Base-by-base conservation (phyloP, 2,888 invertebrate species). In the Galerucella calmariensis region DNA sequence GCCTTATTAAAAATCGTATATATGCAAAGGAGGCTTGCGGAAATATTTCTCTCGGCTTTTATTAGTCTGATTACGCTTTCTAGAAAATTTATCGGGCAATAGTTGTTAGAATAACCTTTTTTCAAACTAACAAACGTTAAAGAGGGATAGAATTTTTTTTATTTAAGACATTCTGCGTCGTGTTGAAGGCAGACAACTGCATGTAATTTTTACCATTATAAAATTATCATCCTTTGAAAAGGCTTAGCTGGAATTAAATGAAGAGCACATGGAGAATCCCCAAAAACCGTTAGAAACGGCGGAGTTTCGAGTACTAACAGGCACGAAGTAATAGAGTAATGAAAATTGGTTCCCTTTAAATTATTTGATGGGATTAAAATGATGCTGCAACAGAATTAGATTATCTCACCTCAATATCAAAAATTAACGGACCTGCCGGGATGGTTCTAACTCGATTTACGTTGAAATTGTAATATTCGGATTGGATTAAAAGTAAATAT, bases 281-380 rank as follows among this genome's bases (percentile, higher is more conserved):
- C 65, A 65, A 71, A 71, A 71, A 71, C 65, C 71, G 65, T 71
- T 71, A 71, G 53, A 24, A 46, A 63, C 63, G 9, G n/a, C n/a
- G 16, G 61, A n/a, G 35, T 35, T 41, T 61, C 62, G 14, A 41
- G 41, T 16, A 46, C 71, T 71, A 71, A 71, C 65, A 71, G 71
- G 65, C 56, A 56, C 11, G 56, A 44, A 71, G 71, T 71, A 71
- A 71, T 65, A 58, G 65, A 71, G 58, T 71, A 65, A 71, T 71
- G 71, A 58, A 71, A 71, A 71, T 71, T 71, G 71, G 46, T 44
- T 65, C 71, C 62, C 65, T 69, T 69, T 61, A 71, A 71, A 71
- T 71, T 71, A 65, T 71, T 65, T 71, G 20, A 71, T 65, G 56
- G 20, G 65, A 65, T 71, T 56, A 65, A 71, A 65, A 71, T 46